phyloP scores from a whole-genome alignment of 2,113 vertebrate genomes.

The Ageneiosus marmoratus region DNA sequence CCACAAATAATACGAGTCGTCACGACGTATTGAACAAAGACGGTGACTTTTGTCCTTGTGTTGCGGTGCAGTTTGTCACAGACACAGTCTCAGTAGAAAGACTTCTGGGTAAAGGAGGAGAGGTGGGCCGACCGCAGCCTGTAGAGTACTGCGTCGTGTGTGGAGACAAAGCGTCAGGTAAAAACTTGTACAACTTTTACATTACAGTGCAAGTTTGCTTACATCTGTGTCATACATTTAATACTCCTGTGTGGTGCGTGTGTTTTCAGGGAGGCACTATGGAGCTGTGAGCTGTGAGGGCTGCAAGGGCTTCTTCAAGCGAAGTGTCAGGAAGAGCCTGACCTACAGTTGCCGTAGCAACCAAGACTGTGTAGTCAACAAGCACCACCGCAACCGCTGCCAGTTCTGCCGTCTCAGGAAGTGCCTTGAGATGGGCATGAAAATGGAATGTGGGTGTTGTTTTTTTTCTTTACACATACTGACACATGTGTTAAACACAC shows the following conservation, averaged over 20 bases:
- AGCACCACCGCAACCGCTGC: constrained; percentile 97
- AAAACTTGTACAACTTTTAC: not conserved
- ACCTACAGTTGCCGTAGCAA: constrained; percentile 97
- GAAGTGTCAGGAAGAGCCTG: constrained; percentile 94
- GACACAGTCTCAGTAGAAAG: constrained; percentile 93
- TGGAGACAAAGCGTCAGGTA: constrained; percentile 98
- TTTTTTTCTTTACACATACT: not conserved
- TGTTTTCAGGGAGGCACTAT: constrained; percentile 88
- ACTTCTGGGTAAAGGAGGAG: constrained; percentile 86
- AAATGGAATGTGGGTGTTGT: constrained; percentile 93
- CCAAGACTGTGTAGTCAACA: constrained; percentile 98
- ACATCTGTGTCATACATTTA: not conserved
- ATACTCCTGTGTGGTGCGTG: constrained; percentile 31
- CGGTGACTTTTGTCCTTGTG: constrained; percentile 27
- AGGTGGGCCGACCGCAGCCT: constrained; percentile 86
- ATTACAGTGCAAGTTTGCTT: not conserved
- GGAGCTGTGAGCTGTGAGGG: constrained; percentile 98
- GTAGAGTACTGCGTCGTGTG: constrained; percentile 97
- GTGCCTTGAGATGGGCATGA: constrained; percentile 98
- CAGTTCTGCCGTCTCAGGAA: constrained; percentile 96
- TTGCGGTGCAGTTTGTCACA: constrained; percentile 86
- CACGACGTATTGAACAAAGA: not conserved
- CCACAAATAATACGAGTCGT: not conserved
- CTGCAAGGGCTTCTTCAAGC: constrained; percentile 98
- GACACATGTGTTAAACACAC: not conserved